Evolutionary conservation across 1,140 invertebrate genomes (phyloP).

Genomic region (Lasioglossum baleicum): DNA sequence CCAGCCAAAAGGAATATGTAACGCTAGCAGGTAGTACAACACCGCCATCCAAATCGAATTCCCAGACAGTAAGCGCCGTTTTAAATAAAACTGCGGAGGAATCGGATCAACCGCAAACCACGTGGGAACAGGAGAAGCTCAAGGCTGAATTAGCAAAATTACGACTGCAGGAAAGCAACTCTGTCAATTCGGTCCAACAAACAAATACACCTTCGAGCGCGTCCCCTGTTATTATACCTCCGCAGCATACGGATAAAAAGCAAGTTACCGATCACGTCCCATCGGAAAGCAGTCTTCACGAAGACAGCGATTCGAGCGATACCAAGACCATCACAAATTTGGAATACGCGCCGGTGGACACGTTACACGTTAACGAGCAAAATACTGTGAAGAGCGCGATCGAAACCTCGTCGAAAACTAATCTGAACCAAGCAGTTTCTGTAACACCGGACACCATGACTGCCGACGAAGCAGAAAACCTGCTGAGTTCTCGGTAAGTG

Average conservation of each 20-base stretch:
- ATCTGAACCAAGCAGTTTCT: conserved; percentile 56
- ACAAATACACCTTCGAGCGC: conserved; percentile 30
- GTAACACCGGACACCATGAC: conserved; percentile 87
- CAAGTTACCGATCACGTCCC: conserved; percentile 32
- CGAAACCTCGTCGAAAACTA: conserved; percentile 62
- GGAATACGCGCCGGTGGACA: conserved; percentile 50
- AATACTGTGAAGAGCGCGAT: conserved; percentile 5
- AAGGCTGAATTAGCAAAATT: conserved; percentile 74
- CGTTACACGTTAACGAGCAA: conserved; percentile 56
- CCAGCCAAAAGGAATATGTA: conserved; percentile 23
- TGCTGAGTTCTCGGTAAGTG: conserved; percentile 88
- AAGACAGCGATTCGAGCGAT: conserved; percentile 71
- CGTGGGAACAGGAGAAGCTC: conserved; percentile 76
- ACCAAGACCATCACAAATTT: conserved; percentile 69
- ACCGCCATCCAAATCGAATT: conserved; percentile 26
- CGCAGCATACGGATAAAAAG: conserved; percentile 41
- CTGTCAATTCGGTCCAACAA: conserved; percentile 43
- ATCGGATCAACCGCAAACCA: conserved; percentile 69
- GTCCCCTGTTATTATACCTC: conserved; percentile 34
- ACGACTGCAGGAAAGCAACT: conserved; percentile 62
- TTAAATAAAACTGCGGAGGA: conserved; percentile 37
- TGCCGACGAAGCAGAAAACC: conserved; percentile 90
- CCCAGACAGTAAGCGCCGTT: conserved; percentile 37
- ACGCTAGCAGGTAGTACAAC: conserved; percentile 29
- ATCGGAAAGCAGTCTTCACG: conserved; percentile 58